Percentiles rank a stretch among this genome's conserved stretches.
Evolutionary conservation across 1,140 invertebrate species (phyloP).

Genomic region (Ganaspis sp.): DNA sequence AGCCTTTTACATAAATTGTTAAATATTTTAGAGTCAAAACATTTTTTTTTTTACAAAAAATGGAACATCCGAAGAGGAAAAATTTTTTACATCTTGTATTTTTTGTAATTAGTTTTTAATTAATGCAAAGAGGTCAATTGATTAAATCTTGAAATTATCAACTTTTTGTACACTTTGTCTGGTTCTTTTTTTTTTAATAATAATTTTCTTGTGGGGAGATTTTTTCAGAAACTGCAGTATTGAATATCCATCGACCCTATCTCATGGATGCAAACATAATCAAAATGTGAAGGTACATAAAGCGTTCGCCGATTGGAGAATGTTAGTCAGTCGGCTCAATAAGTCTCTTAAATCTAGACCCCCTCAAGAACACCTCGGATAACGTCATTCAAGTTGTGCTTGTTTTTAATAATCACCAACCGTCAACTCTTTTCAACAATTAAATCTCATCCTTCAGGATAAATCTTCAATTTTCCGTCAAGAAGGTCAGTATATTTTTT

Average conservation of each 20-base stretch:
- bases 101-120: too few species aligned
- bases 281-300: slow-evolving; percentile 38
- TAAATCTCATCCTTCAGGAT: background rate
- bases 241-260: slow-evolving; percentile 9
- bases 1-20: too few species aligned
- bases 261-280: background rate
- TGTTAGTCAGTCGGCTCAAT: slow-evolving; percentile 43
- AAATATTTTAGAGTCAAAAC: too few species aligned
- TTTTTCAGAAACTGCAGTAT: background rate
- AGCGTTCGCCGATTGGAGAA: slow-evolving; percentile 23
- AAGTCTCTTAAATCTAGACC: slow-evolving; percentile 20
- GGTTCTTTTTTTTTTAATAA: background rate
- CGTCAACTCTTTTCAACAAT: background rate
- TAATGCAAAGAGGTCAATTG: too few species aligned
- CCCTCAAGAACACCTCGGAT: background rate
- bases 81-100: too few species aligned
- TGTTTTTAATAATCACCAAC: background rate
- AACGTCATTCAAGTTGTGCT: background rate
- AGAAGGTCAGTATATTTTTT: too few species aligned
- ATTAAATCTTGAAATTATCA: too few species aligned
- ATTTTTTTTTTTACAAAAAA: too few species aligned
- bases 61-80: too few species aligned
- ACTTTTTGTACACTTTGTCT: too few species aligned
- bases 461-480: background rate
- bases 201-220: background rate